These are phyloP conservation scores for Falco naumanni DNA, from an alignment of 2,797 vertebrate species.

Conservation along the genomic window DNA sequence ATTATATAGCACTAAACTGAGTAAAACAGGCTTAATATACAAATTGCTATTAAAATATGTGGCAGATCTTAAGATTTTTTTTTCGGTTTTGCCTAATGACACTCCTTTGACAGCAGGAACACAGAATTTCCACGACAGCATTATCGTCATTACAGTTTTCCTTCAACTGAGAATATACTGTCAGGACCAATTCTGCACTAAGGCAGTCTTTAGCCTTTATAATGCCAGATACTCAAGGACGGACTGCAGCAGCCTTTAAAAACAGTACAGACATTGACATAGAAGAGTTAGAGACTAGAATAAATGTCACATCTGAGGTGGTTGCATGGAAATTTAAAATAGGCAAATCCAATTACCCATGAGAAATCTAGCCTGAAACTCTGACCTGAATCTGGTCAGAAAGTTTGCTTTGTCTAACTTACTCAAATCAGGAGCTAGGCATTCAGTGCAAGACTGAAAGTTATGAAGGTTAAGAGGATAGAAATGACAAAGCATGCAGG, in stretches of 20 bases:
- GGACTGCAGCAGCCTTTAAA: not conserved
- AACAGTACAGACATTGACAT: not conserved
- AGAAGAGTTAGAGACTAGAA: not conserved
- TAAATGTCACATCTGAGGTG: not conserved
- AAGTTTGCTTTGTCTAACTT: slow-evolving; percentile 23
- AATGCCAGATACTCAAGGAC: not conserved
- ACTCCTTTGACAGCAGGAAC: not conserved
- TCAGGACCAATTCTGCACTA: not conserved
- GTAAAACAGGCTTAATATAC: not conserved
- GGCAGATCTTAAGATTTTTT: not conserved
- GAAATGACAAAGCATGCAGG: not conserved
- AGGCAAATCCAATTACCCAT: slow-evolving; percentile 29
- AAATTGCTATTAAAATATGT: not conserved
- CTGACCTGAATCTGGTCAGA: slow-evolving; percentile 29
- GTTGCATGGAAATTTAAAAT: not conserved
- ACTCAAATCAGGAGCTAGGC: not conserved
- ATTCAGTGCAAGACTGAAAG: not conserved
- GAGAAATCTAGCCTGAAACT: slow-evolving; percentile 33
- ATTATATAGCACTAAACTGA: not conserved
- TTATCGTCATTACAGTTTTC: not conserved
- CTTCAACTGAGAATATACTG: not conserved
- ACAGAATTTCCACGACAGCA: not conserved
- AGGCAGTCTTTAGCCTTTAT: not conserved
- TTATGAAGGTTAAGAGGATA: not conserved
- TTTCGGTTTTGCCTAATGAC: not conserved